Conservation (phyloP, 2,888 invertebrate genomes). For the Hypselothyrea guttata region DNA sequence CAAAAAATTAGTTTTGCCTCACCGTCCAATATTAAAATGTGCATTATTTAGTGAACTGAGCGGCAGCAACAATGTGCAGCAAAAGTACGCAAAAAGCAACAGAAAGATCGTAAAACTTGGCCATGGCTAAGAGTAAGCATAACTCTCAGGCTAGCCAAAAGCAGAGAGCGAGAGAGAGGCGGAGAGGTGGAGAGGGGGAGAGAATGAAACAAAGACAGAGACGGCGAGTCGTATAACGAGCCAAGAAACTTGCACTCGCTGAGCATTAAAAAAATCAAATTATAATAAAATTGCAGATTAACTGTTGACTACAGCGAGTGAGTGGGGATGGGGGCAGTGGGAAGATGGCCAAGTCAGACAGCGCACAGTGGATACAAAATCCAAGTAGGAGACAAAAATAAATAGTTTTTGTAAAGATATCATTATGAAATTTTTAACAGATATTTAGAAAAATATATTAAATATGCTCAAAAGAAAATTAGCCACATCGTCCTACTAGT, state of each 20-base stretch:
- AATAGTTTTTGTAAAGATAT: too few species aligned
- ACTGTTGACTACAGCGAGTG: constrained; percentile 60
- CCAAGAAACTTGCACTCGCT: constrained; percentile 71
- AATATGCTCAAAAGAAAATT: too few species aligned
- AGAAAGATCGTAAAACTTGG: constrained; percentile 69
- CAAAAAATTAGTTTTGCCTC: constrained; percentile 61
- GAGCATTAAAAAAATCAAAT: constrained; percentile 79
- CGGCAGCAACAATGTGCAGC: constrained; percentile 51
- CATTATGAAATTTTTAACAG: too few species aligned
- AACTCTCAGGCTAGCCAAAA: constrained; percentile 66
- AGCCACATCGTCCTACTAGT: too few species aligned
- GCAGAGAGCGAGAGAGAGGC: constrained; percentile 36
- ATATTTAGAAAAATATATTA: too few species aligned
- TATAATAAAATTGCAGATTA: constrained; percentile 79
- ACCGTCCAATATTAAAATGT: constrained; percentile 76
- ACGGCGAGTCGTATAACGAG: constrained; percentile 55
- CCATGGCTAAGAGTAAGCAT: constrained; percentile 76
- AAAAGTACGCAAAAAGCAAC: constrained; percentile 3
- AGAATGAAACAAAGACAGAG: too few species aligned
- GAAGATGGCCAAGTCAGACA: too few species aligned
- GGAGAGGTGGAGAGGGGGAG: constrained; percentile 1
- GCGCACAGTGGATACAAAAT: too few species aligned
- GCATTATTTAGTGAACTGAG: constrained; percentile 69
- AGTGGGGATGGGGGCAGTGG: neutral
- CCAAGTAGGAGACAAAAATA: too few species aligned